These are phyloP conservation scores for Paraplagusia blochii DNA, from an alignment of 2,113 vertebrate species.

Conservation along the genomic window DNA sequence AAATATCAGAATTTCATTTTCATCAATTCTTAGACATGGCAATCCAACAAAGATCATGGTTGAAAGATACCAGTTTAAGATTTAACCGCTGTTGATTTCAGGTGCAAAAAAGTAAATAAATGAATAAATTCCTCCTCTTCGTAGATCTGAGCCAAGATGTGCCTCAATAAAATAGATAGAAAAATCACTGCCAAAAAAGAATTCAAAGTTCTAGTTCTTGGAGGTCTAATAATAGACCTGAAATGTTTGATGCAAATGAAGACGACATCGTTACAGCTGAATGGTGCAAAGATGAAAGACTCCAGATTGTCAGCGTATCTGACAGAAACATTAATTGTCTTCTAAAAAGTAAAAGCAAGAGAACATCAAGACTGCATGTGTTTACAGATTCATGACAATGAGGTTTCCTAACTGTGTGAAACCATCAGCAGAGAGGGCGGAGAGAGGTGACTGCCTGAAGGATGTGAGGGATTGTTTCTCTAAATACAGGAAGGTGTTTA, in stretches of 20 bases:
- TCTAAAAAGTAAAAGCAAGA: neutral
- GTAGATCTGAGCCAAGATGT: no score
- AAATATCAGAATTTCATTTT: no score
- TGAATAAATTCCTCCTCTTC: no score
- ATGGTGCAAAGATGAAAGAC: neutral
- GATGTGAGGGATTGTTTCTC: neutral
- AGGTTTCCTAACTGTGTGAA: neutral
- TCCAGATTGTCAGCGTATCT: neutral
- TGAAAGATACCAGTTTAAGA: no score
- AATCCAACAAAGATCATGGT: no score
- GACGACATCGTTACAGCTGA: neutral
- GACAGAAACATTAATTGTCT: neutral
- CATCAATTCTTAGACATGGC: no score
- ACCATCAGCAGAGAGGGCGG: neutral
- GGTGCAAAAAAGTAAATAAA: no score
- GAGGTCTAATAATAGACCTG: neutral
- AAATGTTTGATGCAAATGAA: neutral
- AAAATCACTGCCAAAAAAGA: neutral
- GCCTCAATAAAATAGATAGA: neutral
- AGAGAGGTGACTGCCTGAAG: neutral
- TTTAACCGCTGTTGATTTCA: no score
- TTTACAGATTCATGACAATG: neutral
- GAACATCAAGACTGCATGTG: neutral
- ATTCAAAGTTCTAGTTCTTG: neutral
- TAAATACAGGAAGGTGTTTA: neutral